Base-by-base conservation (phyloP, 2,888 invertebrate species). In the Oscheius onirici region DNA sequence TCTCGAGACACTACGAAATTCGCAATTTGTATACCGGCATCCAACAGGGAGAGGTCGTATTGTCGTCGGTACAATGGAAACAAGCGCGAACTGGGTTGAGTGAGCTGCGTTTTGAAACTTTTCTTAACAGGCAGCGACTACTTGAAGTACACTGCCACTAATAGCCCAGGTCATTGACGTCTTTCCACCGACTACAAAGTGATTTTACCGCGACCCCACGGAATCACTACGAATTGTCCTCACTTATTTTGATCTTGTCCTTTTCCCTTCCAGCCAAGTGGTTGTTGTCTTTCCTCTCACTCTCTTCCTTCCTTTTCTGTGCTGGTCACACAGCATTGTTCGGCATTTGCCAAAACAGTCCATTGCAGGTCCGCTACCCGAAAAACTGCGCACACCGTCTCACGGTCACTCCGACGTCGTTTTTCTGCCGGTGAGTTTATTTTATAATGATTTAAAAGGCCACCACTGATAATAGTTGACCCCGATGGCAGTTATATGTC, bases 271-370 rank as follows among this genome's bases (percentile, higher is more conserved):
- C n/a, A 34, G 34, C 34, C 34, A 34, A 34, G 34, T 34, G 34
- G 34, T 8, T 34, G 34, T 34, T 49, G 49, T 49, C 22, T 26
- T 46, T 63, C n/a, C 46, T 22, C 49, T 49, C 49, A 28, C 34
- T 49, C 17, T 17, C 46, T 49, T 63, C 20, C 49, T 28, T 34
- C 49, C n/a, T 63, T 46, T 63, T 44, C 26, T 61, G 24, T 43
- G n/a, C 46, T 63, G 63, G 63, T 63, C 63, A 63, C 63, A 63
- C 63, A 63, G 49, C 63, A 49, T 63, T 63, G 63, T 63, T 63
- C 63, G 15, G 49, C 41, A 43, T 24, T 26, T 63, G 63, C 63
- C 63, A 63, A 49, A 49, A 63, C 63, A 63, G 63, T 63, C 49
- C 63, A 63, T 24, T 63, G 24, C 63, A 63, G 63, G 63, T 63